phyloP scores from a whole-genome alignment of 2,113 vertebrate species.

The Pycnonotus jocosus region DNA sequence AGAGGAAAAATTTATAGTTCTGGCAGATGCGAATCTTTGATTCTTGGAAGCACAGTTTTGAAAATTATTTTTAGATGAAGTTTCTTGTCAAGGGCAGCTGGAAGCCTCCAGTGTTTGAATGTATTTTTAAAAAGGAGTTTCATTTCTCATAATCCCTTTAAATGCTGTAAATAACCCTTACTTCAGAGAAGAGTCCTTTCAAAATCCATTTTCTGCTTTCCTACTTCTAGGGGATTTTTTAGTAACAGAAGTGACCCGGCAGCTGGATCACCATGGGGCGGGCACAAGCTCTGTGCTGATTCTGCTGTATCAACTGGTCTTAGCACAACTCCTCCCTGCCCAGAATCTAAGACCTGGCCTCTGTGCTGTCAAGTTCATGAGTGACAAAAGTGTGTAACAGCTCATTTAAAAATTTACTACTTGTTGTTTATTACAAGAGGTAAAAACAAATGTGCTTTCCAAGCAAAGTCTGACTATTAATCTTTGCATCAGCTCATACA shows the following conservation, averaged over 20 bases:
- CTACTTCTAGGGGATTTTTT: background rate
- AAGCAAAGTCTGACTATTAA: background rate
- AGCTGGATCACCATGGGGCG: background rate
- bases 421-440: background rate
- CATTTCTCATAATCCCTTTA: conserved; percentile 36
- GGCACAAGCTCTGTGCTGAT: background rate
- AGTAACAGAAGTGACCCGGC: background rate
- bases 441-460: background rate
- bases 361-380: background rate
- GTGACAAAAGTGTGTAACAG: background rate
- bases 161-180: conserved; percentile 13
- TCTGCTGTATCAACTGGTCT: background rate
- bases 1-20: conserved; percentile 5
- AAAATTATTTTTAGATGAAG: conserved; percentile 44
- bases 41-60: conserved; percentile 47
- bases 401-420: background rate
- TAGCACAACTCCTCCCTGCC: background rate
- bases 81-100: conserved; percentile 41
- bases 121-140: background rate
- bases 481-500: background rate
- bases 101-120: background rate
- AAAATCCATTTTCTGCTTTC: conserved; percentile 6
- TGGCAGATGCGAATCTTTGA: conserved; percentile 39
- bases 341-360: background rate
- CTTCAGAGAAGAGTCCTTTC: conserved; percentile 1